Base-by-base conservation (phyloP, 2,113 vertebrate species). In the Prunella fulvescens region DNA sequence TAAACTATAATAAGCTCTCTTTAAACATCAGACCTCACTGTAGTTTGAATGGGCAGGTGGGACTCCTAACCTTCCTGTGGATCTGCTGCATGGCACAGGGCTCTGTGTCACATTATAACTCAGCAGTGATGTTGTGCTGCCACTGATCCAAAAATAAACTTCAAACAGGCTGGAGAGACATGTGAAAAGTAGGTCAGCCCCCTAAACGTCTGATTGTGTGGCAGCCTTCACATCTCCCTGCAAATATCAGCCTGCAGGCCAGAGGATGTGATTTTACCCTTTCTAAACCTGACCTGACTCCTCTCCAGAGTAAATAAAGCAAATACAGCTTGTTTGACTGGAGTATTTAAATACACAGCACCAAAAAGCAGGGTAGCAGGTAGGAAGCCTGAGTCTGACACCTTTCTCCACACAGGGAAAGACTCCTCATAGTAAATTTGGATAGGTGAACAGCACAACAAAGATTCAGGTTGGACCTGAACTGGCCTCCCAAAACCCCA, bases 141-240 rank as follows among this genome's bases (percentile, higher is more conserved):
- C 92, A 81, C 67, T 2, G 1, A 56, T 51, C 79, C 94, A 80
- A 91, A 96, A 95, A 95, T 93, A 96, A 88, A 94, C 92, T 83
- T 95, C 82, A 66, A 86, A 80, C 48, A 57, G 85, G 67, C 90
- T 67, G 74, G 8, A 88, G 78, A 92, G 87, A 74, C 23, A 53
- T 18, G 72, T n/a, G 88, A 53, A 90, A 96, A 94, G 71, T 97
- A 95, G 96, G 92, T 93, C 93, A 93, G 88, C 48, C 90, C 94
- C 93, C 85, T 20, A 56, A 95, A 92, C 1, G 40, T 90, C 82
- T 53, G 76, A 90, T 6, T 80, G 94, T 64, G 76, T 78, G 90
- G 82, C 90, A 93, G 65, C 90, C 88, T 78, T 97, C 88, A 96
- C 82, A 96, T 92, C 79, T 95, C 88, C 69, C 85, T 8, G 64